phyloP scores from a whole-genome alignment of 2,797 vertebrate genomes.

The Distichodus sexfasciatus region DNA sequence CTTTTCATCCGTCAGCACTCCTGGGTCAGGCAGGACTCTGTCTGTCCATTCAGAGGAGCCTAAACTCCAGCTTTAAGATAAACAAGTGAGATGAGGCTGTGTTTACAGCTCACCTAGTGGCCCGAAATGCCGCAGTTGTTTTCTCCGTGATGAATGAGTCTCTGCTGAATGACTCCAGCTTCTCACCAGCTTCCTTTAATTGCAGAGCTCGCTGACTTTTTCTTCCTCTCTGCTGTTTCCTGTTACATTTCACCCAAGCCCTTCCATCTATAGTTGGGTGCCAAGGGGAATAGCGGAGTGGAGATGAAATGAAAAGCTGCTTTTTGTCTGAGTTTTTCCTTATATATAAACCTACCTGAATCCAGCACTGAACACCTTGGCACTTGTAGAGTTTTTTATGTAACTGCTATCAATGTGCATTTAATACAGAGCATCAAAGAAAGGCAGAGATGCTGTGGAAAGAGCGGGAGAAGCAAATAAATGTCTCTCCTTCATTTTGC shows the following conservation, averaged over 20 bases:
- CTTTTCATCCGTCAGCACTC: slow-evolving; percentile 20
- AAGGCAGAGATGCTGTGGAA: background rate
- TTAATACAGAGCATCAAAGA: background rate
- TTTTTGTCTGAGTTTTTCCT: slow-evolving; percentile 1
- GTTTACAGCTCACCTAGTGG: slow-evolving; percentile 34
- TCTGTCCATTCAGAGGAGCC: background rate
- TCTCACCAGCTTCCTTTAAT: slow-evolving; percentile 56
- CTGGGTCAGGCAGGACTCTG: background rate
- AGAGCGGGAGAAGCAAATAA: background rate
- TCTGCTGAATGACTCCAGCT: slow-evolving; percentile 42
- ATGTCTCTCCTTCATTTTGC: background rate
- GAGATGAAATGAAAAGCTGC: slow-evolving; percentile 39
- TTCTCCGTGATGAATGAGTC: slow-evolving; percentile 58
- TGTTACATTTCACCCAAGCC: slow-evolving; percentile 5
- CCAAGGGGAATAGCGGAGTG: slow-evolving; percentile 36
- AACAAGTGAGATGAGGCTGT: slow-evolving; percentile 37
- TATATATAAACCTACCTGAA: background rate
- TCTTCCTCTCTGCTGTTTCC: slow-evolving; percentile 33
- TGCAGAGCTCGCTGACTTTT: slow-evolving; percentile 46
- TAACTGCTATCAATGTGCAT: background rate
- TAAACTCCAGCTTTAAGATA: slow-evolving; percentile 39
- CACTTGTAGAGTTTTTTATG: background rate
- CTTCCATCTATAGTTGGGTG: slow-evolving; percentile 21
- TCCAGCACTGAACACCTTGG: slow-evolving; percentile 3
- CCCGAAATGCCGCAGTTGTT: slow-evolving; percentile 44